Evolutionary conservation across 2,113 vertebrate genomes (phyloP).

Genomic region (Chelonoidis abingdonii): DNA sequence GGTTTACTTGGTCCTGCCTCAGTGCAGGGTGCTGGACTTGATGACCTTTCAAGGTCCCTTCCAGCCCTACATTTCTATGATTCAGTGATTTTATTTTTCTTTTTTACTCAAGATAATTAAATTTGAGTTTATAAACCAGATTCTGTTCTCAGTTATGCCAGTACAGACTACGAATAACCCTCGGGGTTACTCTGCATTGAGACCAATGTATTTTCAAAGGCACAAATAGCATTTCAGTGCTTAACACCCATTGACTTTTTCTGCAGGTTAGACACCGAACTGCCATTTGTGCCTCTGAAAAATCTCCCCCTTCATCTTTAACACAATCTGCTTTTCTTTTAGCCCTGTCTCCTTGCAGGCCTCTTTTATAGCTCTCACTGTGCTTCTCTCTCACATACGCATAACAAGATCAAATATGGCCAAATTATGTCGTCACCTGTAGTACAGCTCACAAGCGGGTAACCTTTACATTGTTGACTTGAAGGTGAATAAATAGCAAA

Average conservation of each 20-base stretch:
- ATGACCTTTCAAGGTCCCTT: not conserved
- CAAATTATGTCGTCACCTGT: not conserved
- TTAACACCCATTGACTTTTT: not conserved
- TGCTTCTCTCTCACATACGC: not conserved
- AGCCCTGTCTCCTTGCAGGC: fast-evolving
- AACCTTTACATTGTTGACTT: conserved; percentile 32
- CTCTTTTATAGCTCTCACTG: not conserved
- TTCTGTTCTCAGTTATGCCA: not conserved
- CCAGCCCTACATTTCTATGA: not conserved
- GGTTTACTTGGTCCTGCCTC: not conserved
- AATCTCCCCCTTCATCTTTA: conserved; percentile 12
- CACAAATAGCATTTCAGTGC: not conserved
- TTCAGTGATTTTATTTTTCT: not conserved
- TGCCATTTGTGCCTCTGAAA: conserved; percentile 40
- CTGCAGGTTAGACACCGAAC: not conserved
- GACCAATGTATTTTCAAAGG: not conserved
- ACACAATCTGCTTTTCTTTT: conserved; percentile 16
- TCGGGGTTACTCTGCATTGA: fast-evolving
- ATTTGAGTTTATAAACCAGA: not conserved
- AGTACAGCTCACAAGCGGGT: not conserved
- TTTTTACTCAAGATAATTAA: not conserved
- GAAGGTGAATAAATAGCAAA: conserved; percentile 47
- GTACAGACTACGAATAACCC: not conserved
- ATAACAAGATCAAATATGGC: not conserved
- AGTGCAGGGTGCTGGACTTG: not conserved